phyloP scores from a whole-genome alignment of 2,797 vertebrate species.

The Enteromius viviparus region DNA sequence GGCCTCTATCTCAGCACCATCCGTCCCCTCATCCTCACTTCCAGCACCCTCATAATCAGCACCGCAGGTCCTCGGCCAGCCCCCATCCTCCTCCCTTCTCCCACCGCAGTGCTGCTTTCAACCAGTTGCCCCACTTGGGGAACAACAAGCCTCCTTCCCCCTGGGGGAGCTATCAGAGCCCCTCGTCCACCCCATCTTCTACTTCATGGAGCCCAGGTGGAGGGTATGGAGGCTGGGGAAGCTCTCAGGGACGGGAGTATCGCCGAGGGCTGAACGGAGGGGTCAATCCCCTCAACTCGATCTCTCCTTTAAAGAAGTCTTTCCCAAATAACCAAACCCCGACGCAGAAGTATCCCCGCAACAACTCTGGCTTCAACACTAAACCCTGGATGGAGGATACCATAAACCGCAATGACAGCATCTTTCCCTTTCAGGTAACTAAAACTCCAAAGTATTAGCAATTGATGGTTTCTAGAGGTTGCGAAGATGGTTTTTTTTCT shows the following conservation, averaged over 20 bases:
- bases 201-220: conserved; percentile 94
- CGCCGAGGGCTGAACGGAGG: conserved; percentile 92
- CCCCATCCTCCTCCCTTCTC: conserved; percentile 94
- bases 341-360: conserved; percentile 95
- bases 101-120: conserved; percentile 95
- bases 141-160: conserved; percentile 95
- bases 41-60: conserved; percentile 95
- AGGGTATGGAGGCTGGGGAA: conserved; percentile 94
- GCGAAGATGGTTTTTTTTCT: conserved; percentile 46
- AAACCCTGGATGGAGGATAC: conserved; percentile 98
- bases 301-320: conserved; percentile 97
- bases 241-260: conserved; percentile 95
- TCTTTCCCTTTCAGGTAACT: conserved; percentile 97
- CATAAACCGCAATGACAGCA: conserved; percentile 91
- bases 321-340: conserved; percentile 97
- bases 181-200: conserved; percentile 90
- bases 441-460: not conserved
- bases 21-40: conserved; percentile 92
- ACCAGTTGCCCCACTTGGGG: conserved; percentile 94
- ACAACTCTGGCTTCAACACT: conserved; percentile 92
- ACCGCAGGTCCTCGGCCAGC: conserved; percentile 94
- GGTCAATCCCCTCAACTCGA: conserved; percentile 93
- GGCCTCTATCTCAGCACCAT: conserved; percentile 95
- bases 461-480: not conserved
- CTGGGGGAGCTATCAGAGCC: conserved; percentile 98